Evolutionary conservation across 2,797 vertebrate species (phyloP).

Genomic region (Pantherophis vulpinus): DNA sequence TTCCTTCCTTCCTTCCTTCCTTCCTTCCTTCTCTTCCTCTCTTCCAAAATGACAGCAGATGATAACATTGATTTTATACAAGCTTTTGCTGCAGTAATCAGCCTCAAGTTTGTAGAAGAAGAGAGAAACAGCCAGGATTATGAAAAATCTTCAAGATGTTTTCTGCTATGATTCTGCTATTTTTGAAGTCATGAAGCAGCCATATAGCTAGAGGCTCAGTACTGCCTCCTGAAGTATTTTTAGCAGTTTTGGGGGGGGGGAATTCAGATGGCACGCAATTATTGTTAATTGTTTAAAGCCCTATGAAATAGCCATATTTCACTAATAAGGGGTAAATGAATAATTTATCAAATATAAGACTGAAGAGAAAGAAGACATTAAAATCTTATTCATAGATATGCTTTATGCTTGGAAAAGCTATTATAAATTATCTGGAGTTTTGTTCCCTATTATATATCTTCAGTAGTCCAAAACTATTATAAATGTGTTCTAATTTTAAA

Average conservation of each 20-base stretch:
- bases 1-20: too few species aligned
- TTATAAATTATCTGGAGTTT: conserved; percentile 23
- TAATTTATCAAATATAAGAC: conserved; percentile 48
- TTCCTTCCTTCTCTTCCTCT: background rate
- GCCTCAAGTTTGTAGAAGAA: background rate
- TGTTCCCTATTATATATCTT: conserved; percentile 29
- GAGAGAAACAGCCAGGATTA: background rate
- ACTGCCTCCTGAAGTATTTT: background rate
- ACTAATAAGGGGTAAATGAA: conserved; percentile 49
- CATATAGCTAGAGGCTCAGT: background rate
- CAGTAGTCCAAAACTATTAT: conserved; percentile 21
- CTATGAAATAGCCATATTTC: conserved; percentile 41
- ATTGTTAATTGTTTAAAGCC: conserved; percentile 36
- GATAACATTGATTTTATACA: background rate
- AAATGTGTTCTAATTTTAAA: conserved; percentile 21
- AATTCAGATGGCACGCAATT: conserved; percentile 37
- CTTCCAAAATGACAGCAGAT: background rate
- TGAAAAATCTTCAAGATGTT: background rate
- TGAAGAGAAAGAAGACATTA: conserved; percentile 30
- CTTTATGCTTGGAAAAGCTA: conserved; percentile 17
- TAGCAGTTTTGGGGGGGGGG: conserved; percentile 8
- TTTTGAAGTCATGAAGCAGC: background rate
- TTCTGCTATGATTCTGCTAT: background rate
- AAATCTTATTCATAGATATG: conserved; percentile 33
- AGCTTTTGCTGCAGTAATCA: background rate